Evolutionary conservation across 1,140 invertebrate species (phyloP), one percentile per base, ranked within the genome.

Genomic region (Eumeta japonica): DNA sequence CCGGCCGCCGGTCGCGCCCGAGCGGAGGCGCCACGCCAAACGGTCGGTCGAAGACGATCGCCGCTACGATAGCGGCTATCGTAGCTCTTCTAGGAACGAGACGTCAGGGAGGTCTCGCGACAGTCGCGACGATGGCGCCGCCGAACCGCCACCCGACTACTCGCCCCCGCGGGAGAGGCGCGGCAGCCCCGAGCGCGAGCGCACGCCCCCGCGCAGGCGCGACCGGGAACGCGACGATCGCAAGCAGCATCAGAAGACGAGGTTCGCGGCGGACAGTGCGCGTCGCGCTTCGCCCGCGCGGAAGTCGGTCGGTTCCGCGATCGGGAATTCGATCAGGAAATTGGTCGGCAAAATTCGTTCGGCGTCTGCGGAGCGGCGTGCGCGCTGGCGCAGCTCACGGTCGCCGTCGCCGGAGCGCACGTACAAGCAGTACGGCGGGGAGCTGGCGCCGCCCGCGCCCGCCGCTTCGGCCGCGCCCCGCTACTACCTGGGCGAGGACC

Each of bases 401-500:
- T 79, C 77, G 37, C 80, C 79, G 44, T 83, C 79, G 46, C 77
- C 75, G 10, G 61, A 65, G 50, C 58, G 75, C 50, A 54, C 76
- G 48, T 72, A 79, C 73, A 47, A 64, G 43, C 72, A 70, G 54
- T 72, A 73, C 59, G 67, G 67, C 34, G 68, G 66, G 16, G 80
- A 80, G 41, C 58, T 79, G 37, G 66, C 75, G 57, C 72, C 67
- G 46, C 52, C 47, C 1, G n/a, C n/a, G n/a, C 76, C 68, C 45
- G 52, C 55, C 55, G 75, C 73, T 12, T 71, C 77, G 2, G 84
- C 84, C 0, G 66, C 83, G 28, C 85, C 88, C 52, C 81, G 84
- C 37, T 91, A 89, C 64, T 90, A 91, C 58, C 76, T 90, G 20
- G 88, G 88, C 9, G 87, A 90, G 67, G 87, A 90, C 76, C 87